A percentile compares a stretch with the other conserved stretches of the same genome.
These are phyloP conservation scores for Ochlodes sylvanus DNA, from an alignment of 2,888 invertebrate genomes.

Conservation along the genomic window DNA sequence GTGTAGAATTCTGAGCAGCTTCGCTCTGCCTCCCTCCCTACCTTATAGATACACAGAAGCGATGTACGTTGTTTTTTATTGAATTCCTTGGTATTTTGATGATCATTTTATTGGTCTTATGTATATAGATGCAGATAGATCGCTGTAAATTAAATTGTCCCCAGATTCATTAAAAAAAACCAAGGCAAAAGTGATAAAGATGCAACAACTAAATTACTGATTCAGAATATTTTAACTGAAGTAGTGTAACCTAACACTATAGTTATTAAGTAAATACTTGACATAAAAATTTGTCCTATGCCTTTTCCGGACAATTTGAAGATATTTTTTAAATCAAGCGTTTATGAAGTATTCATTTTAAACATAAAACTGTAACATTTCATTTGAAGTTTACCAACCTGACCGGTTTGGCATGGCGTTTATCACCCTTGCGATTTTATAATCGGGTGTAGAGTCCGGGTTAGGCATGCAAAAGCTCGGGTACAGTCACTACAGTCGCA, in stretches of 20 bases:
- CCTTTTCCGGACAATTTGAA: too few species aligned
- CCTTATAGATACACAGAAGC: constrained; percentile 63
- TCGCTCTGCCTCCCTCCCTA: constrained; percentile 42
- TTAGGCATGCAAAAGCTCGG: constrained; percentile 70
- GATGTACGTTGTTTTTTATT: constrained; percentile 47
- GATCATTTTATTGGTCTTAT: not conserved
- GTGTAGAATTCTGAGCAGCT: constrained; percentile 59
- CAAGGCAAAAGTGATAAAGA: too few species aligned
- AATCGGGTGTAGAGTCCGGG: constrained; percentile 58
- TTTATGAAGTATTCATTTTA: not conserved
- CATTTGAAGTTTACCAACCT: constrained; percentile 43
- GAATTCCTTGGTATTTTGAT: constrained; percentile 22
- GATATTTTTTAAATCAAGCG: too few species aligned
- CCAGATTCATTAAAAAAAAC: too few species aligned
- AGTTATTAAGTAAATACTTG: too few species aligned
- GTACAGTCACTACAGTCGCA: constrained; percentile 50
- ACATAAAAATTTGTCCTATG: too few species aligned
- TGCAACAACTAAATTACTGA: too few species aligned
- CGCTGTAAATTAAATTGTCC: too few species aligned
- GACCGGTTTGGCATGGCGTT: constrained; percentile 65
- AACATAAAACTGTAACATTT: constrained; percentile 36
- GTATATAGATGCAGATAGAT: not conserved
- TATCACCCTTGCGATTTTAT: constrained; percentile 68
- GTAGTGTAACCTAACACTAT: too few species aligned
- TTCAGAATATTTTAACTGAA: too few species aligned